Evolutionary conservation across 2,888 invertebrate species (phyloP), one percentile per base, ranked within the genome.

Genomic region (Elysia crispata): DNA sequence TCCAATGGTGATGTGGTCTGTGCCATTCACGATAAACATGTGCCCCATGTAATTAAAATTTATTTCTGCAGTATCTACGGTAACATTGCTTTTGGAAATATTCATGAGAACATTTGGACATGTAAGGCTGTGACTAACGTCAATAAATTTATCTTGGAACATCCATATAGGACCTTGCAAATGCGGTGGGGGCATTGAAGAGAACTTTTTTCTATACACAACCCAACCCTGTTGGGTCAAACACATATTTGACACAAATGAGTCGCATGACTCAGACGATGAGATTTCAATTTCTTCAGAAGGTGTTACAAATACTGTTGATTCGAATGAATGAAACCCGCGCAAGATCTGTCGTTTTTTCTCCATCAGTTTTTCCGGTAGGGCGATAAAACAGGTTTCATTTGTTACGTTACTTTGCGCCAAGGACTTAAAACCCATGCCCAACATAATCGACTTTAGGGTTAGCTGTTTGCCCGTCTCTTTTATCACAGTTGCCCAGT

Each of bases 71-170:
- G 33, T 69, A 69, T 57, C 30, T 1, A 31, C 66, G 0, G 33
- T 31, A 20, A 66, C 49, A 8, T 25, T 25, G 6, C 64, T 57
- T 31, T 73, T 33, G 15, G 70, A 54, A 8, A 50, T n/a, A 31
- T 80, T 66, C 18, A 77, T 31, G 8, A 20, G 31, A 18, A 77
- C 66, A 62, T 62, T 41, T 18, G 66, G 77, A 62, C 81, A 81
- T 5, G 57, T 5, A 28, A 81, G 49, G 25, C 54, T 77, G 18
- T 60, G 62, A 3, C 62, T 72, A 13, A 77, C 62, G 72, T 77
- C 77, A 18, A 77, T 77, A 30, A 77, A 77, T 1, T 6, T 28
- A 54, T 67, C n/a, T 25, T 20, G 6, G 62, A 20, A 18, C 18
- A 8, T 5, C 76, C 50, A 76, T 66, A 41, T 41, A 54, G 15